Base-by-base conservation (phyloP, 1,140 invertebrate genomes). In the Lasioglossum albipes region DNA sequence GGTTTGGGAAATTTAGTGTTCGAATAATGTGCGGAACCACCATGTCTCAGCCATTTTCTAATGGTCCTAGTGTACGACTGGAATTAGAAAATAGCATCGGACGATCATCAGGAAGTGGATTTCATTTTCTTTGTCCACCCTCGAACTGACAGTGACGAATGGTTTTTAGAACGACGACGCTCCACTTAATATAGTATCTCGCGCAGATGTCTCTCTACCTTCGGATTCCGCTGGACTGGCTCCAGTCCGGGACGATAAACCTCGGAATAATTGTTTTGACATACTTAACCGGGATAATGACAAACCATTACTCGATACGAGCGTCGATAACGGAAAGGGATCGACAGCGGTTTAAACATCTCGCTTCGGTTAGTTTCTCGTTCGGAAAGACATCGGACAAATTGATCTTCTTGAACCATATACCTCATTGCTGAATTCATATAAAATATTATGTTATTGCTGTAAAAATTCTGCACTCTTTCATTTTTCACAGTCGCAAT, bases 211-310 rank as follows among this genome's bases (percentile, higher is more conserved):
- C 42, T 68, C 64, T 80, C 68, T 68, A 80, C 78, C 78, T 80
- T 75, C 71, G 45, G n/a, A 64, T 22, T 49, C 52, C 41, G 57
- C 49, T 64, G 57, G 20, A 52, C 41, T 52, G 54, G 13, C 12
- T 70, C 66, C 66, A 67, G 62, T n/a, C 16, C 13, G 71, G 45
- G 41, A 62, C 68, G 74, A 82, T 82, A 82, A 82, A 78, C 70
- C 54, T 64, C 22, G 41, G 66, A 36, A 70, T 62, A 83, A 81
- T 83, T 83, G 82, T 72, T 83, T 75, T 81, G 82, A 83, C 76
- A 79, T 62, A 81, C 66, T 75, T 83, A 68, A 62, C 57, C 42
- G 42, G 66, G 54, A 57, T 76, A 81, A 62, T 70, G 79, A 81
- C 79, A 76, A 70, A 81, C 67, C 36, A 54, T 16, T 42, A 18